Evolutionary conservation across 2,888 invertebrate genomes (phyloP).

Genomic region (Omphaloscelis lunosa): DNA sequence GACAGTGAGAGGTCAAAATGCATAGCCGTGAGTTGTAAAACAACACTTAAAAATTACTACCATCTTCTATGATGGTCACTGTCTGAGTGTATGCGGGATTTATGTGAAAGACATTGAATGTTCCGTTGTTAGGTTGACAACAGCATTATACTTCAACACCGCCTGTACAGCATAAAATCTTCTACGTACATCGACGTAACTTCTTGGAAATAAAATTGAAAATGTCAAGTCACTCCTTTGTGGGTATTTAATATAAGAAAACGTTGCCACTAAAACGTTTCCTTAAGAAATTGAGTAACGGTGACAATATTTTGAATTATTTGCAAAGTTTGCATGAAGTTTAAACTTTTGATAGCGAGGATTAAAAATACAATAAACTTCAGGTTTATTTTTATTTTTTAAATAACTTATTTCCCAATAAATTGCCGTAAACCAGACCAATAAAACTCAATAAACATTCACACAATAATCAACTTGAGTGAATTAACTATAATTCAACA

Average conservation of each 20-base stretch:
- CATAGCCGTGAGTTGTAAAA: conserved; percentile 67
- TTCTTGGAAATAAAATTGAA: conserved; percentile 8
- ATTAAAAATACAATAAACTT: conserved; percentile 6
- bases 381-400: no score
- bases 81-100: conserved; percentile 46
- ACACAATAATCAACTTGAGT: conserved; percentile 52
- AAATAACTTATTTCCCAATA: conserved; percentile 27
- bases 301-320: background rate
- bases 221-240: no score
- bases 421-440: background rate
- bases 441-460: conserved; percentile 47
- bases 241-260: background rate
- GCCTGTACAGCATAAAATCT: background rate
- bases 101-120: conserved; percentile 34
- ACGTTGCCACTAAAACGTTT: background rate
- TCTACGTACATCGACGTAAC: no score
- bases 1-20: conserved; percentile 64
- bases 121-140: conserved; percentile 16
- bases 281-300: no score
- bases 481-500: conserved; percentile 61
- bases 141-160: conserved; percentile 3
- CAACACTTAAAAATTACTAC: conserved; percentile 63
- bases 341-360: background rate
- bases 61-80: conserved; percentile 48
- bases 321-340: background rate